Base-by-base conservation (phyloP, 37 sponge, comb jelly and placozoan genomes). In the Tethya wilhelma region DNA sequence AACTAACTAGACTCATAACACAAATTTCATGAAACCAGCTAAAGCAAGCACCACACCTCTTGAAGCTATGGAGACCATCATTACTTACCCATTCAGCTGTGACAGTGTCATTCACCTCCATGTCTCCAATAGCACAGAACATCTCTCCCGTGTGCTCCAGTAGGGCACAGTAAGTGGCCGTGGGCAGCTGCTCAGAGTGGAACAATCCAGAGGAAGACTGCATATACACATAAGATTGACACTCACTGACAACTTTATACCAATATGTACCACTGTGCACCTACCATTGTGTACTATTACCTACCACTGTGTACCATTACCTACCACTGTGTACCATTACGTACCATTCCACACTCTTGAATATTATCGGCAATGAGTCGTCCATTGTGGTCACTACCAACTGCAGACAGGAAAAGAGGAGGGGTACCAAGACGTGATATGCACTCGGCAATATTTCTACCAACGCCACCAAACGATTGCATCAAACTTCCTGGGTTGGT, bases 401-500 rank as follows among this genome's bases (percentile, higher is more conserved):
- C 82, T 2, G 87, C 90, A 36, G 96, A 83, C 56, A 97, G 77
- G 44, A 97, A 87, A 5, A 87, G 65, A 38, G 93, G 91, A 38
- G 71, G 57, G 28, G 74, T 67, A 20, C 77, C 89, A 20, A 86
- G 63, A 32, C 91, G 74, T 2, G 90, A 73, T 70, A 97, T 75
- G 46, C 86, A 90, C 62, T 97, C 96, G n/a, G 82, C 77, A 42
- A 87, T 55, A 31, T 87, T 90, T 67, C 91, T 56, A 0, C 76
- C 95, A 43, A 96, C 97, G 44, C 97, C 97, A 8, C 98, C 98
- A 69, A 83, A 71, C 14, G 78, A 71, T 22, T 75, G 76, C 28
- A 40, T 36, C 22, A 97, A 29, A 0, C 67, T 46, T 2, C 98
- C 98, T 0, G 65, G 80, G 53, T 84, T 88, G 30, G 95, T 95